Evolutionary conservation across 2,797 vertebrate genomes (phyloP).

Genomic region (Trachurus trachurus): DNA sequence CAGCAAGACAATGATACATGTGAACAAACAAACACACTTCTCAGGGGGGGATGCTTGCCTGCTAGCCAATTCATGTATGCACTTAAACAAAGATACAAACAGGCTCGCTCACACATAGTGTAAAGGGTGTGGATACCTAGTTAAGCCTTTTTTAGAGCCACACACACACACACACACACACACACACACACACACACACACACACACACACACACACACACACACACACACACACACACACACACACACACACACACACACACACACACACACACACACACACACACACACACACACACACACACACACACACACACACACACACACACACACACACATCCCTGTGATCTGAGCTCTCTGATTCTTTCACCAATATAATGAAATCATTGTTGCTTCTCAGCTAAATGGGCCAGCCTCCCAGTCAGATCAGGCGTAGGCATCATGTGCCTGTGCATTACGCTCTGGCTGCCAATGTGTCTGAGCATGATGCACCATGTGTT

Average conservation of each 20-base stretch:
- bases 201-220: background rate
- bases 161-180: background rate
- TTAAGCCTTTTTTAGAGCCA: background rate
- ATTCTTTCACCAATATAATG: slow-evolving; percentile 76
- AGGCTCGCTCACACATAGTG: slow-evolving; percentile 4
- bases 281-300: background rate
- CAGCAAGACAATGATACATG: background rate
- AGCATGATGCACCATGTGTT: slow-evolving; percentile 62
- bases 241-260: background rate
- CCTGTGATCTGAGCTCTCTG: slow-evolving; percentile 53
- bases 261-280: background rate
- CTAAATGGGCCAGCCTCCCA: slow-evolving; percentile 67
- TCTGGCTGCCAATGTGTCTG: slow-evolving; percentile 65
- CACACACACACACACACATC: slow-evolving; percentile 2
- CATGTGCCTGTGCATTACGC: slow-evolving; percentile 67
- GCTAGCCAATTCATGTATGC: slow-evolving; percentile 15
- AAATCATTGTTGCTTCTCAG: slow-evolving; percentile 79
- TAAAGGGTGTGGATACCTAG: slow-evolving; percentile 3
- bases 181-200: slow-evolving; percentile 2
- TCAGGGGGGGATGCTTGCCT: slow-evolving; percentile 12
- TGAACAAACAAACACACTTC: background rate
- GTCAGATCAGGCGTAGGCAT: slow-evolving; percentile 70
- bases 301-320: background rate
- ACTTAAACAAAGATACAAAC: slow-evolving; percentile 15
- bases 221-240: background rate